Evolutionary conservation across 2,888 invertebrate species (phyloP).

Genomic region (Spicauda simplicius): DNA sequence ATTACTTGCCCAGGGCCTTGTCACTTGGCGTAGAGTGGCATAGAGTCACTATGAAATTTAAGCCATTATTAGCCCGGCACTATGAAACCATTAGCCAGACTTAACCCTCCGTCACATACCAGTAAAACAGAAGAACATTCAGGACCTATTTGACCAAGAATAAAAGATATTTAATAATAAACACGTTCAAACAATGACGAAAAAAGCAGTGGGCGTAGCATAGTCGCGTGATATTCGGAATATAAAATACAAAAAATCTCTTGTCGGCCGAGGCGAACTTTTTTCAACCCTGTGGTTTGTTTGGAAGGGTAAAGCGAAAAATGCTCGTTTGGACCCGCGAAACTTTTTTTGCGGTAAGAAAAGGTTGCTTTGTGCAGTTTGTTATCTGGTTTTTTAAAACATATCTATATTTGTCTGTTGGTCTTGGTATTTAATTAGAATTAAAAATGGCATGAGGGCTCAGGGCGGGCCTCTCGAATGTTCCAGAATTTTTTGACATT

Average conservation of each 20-base stretch:
- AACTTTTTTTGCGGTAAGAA: constrained; percentile 83
- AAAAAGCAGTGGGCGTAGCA: not conserved
- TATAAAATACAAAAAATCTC: constrained; percentile 74
- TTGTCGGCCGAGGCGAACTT: constrained; percentile 74
- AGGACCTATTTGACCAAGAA: too few relatives aligned
- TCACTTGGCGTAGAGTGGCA: too few relatives aligned
- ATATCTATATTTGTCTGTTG: constrained; percentile 60
- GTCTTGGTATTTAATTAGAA: constrained; percentile 31
- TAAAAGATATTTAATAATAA: not conserved
- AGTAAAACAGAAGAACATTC: too few relatives aligned
- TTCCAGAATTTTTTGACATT: constrained; percentile 19
- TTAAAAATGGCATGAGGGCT: constrained; percentile 23
- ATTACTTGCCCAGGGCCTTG: too few relatives aligned
- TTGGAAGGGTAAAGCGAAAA: constrained; percentile 76
- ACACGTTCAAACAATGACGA: not conserved
- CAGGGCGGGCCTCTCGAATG: not conserved
- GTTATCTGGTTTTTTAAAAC: constrained; percentile 44
- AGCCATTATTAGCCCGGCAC: too few relatives aligned
- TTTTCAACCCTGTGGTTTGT: constrained; percentile 78
- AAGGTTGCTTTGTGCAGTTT: constrained; percentile 74
- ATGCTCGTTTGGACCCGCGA: constrained; percentile 69
- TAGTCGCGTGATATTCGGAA: constrained; percentile 77
- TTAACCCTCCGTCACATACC: too few relatives aligned
- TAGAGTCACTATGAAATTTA: too few relatives aligned
- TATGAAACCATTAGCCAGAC: too few relatives aligned